Percentiles rank a stretch among this genome's conserved stretches.
These are phyloP conservation scores for Bucco capensis DNA, from an alignment of 2,113 vertebrate species.

Conservation along the genomic window DNA sequence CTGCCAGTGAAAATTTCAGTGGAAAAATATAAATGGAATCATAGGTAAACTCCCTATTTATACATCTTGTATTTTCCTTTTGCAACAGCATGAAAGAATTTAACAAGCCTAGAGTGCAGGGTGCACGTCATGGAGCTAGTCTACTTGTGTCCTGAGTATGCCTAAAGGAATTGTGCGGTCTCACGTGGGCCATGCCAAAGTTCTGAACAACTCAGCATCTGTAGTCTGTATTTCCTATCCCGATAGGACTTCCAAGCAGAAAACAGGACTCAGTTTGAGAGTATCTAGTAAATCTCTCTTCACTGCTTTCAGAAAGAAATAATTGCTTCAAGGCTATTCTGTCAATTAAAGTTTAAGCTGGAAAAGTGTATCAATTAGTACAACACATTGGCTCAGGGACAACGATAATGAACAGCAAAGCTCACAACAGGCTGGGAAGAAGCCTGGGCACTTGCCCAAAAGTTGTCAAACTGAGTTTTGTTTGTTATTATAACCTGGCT, in stretches of 20 bases:
- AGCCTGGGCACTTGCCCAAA: not conserved
- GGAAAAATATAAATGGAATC: not conserved
- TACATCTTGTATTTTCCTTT: not conserved
- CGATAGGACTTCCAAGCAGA: not conserved
- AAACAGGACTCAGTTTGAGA: not conserved
- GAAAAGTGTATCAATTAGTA: not conserved
- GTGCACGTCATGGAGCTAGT: not conserved
- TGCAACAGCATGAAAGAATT: not conserved
- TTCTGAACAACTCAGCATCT: not conserved
- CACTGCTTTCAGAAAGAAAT: not conserved
- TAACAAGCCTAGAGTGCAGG: not conserved
- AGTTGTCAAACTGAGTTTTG: not conserved
- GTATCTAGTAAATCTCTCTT: not conserved
- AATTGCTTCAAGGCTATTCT: not conserved
- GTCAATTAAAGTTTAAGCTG: not conserved
- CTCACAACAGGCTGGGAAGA: not conserved
- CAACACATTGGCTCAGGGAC: not conserved
- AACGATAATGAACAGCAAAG: not conserved
- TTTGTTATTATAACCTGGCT: not conserved
- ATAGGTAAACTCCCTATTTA: not conserved
- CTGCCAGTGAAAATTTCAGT: not conserved
- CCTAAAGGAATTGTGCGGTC: not conserved
- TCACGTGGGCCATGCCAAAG: not conserved
- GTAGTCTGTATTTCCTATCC: rapidly evolving
- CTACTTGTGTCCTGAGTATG: not conserved